Conservation (phyloP, 2,888 invertebrate species). For the Lysandra coridon region DNA sequence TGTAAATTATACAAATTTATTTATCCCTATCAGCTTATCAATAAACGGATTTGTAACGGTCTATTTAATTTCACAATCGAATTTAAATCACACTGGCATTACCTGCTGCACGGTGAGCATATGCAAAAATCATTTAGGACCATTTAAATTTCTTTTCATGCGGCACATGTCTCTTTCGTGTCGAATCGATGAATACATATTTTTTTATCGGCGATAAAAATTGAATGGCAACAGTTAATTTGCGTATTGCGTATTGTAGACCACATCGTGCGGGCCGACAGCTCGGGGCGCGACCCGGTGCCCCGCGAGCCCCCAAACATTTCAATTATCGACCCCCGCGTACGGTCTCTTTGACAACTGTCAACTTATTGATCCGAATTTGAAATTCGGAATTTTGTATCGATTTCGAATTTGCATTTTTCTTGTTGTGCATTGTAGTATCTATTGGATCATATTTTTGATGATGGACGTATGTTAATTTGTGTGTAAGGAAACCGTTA, state of each 20-base stretch:
- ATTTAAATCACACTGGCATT: conserved; percentile 50
- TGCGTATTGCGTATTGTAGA: conserved; percentile 73
- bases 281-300: conserved; percentile 74
- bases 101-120: conserved; percentile 47
- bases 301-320: conserved; percentile 55
- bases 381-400: conserved; percentile 51
- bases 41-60: conserved; percentile 62
- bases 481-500: conserved; percentile 55
- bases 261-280: conserved; percentile 61
- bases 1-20: conserved; percentile 39
- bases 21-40: conserved; percentile 44
- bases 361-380: conserved; percentile 33
- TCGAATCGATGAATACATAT: conserved; percentile 68
- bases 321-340: conserved; percentile 51
- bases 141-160: conserved; percentile 70
- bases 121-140: conserved; percentile 78
- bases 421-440: conserved; percentile 37
- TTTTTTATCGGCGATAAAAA: conserved; percentile 74
- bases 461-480: conserved; percentile 77
- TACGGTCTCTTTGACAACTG: conserved; percentile 36
- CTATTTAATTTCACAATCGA: conserved; percentile 60
- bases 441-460: conserved; percentile 69
- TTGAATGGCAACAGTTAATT: conserved; percentile 73
- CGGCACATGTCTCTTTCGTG: conserved; percentile 66
- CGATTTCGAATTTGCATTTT: conserved; percentile 72